phyloP scores from a whole-genome alignment of 2,797 vertebrate species.

The Moxostoma hubbsi region DNA sequence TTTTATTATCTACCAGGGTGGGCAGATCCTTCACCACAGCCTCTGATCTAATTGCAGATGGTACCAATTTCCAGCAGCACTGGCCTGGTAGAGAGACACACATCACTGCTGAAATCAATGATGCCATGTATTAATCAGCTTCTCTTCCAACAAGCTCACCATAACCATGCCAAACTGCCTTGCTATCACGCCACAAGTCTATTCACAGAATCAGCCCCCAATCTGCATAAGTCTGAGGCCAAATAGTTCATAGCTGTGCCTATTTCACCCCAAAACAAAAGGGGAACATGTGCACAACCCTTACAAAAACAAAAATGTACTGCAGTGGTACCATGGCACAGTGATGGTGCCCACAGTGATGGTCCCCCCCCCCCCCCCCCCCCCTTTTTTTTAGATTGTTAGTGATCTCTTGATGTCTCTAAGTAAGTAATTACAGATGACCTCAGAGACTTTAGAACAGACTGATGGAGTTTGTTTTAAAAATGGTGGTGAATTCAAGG shows the following conservation, averaged over 20 bases:
- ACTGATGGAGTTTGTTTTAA: background rate
- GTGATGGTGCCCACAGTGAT: no score
- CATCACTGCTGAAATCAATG: conserved; percentile 64
- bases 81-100: conserved; percentile 58
- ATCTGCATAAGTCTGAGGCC: background rate
- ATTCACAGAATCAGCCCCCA: conserved; percentile 26
- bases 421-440: background rate
- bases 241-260: no score
- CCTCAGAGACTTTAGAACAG: background rate
- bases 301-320: background rate
- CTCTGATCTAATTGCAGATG: conserved; percentile 72
- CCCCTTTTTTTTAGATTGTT: no score
- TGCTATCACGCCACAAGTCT: conserved; percentile 18
- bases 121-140: conserved; percentile 51
- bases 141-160: conserved; percentile 31
- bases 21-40: conserved; percentile 56
- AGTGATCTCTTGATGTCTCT: no score
- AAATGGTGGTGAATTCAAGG: conserved; percentile 25
- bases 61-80: conserved; percentile 65
- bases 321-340: no score
- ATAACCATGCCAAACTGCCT: conserved; percentile 1
- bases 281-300: background rate
- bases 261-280: background rate
- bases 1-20: conserved; percentile 64
- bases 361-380: no score